Evolutionary conservation across 30 jellyfish, hydroid and myxozoan species (phyloP), one percentile per base, ranked within the genome.

Genomic region (Pseudorhiza aurosa): DNA sequence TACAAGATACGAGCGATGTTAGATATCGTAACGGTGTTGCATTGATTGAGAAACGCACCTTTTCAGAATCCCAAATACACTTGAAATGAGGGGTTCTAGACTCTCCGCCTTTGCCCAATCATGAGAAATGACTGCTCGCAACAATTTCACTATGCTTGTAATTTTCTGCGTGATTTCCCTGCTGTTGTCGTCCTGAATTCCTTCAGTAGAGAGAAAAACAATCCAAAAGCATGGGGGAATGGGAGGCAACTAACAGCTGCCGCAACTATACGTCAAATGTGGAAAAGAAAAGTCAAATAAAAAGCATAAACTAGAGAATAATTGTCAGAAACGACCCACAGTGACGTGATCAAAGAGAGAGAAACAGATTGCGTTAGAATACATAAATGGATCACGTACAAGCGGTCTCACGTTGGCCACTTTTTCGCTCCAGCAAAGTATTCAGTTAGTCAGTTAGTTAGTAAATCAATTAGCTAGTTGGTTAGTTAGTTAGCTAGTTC

Each of bases 51-150:
- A 15, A 12, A 37, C 53, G 53, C 17, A 81, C 93, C 93, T 63
- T 35, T 67, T 49, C 12, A 81, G 53, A 2, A 72, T 74, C 12
- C 71, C 17, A 57, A 81, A 43, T 8, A 59, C 39, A 3, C 69
- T 26, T 24, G 85, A 24, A 25, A 81, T 69, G 56, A 81, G 8
- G 7, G 72, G 77, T 21, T 81, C 85, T 4, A 81, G 71, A 53
- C 18, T 33, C 24, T 56, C 85, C 5, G 85, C 85, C 36, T 58
- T 47, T 17, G 75, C 45, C 93, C 93, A 81, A 65, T 49, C 42
- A 36, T 29, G 31, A 31, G 32, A 57, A 12, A 68, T 47, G 37
- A 67, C 57, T 37, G 85, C 76, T 18, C 17, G 51, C 79, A 81
- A 32, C 58, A 81, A 7, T 55, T 56, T 32, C 12, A 81, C 31